Conservation (phyloP, 2,888 invertebrate genomes). For the Apamea monoglypha region DNA sequence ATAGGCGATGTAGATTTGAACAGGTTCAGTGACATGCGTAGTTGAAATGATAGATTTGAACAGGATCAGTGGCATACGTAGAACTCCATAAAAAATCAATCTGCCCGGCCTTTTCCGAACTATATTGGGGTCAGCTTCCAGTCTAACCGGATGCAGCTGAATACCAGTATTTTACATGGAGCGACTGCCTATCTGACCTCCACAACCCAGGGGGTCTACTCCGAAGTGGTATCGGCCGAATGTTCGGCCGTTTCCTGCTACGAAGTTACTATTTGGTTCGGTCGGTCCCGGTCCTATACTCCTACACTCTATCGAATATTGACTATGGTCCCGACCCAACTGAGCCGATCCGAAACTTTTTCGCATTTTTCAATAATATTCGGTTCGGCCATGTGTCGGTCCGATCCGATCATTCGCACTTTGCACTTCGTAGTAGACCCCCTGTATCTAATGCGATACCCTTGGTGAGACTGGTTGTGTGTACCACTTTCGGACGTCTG, state of each 20-base stretch:
- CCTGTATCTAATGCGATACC: neutral
- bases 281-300: no score
- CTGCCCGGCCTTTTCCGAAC: neutral
- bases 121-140: neutral
- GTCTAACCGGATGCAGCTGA: neutral
- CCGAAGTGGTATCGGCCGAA: no score
- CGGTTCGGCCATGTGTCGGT: no score
- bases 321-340: no score
- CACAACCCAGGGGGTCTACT: neutral
- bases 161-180: neutral
- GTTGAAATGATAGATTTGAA: neutral
- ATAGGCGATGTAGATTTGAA: neutral
- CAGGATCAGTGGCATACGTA: neutral
- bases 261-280: no score
- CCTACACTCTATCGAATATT: no score
- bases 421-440: no score
- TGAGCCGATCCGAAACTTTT: no score
- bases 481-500: neutral
- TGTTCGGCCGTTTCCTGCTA: no score
- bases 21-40: neutral
- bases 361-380: no score
- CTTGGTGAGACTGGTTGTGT: neutral
- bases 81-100: neutral
- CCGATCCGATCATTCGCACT: no score
- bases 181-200: neutral